Evolutionary conservation across 2,797 vertebrate species (phyloP), one percentile per base, ranked within the genome.

Genomic region (Rhinichthys osculus): DNA sequence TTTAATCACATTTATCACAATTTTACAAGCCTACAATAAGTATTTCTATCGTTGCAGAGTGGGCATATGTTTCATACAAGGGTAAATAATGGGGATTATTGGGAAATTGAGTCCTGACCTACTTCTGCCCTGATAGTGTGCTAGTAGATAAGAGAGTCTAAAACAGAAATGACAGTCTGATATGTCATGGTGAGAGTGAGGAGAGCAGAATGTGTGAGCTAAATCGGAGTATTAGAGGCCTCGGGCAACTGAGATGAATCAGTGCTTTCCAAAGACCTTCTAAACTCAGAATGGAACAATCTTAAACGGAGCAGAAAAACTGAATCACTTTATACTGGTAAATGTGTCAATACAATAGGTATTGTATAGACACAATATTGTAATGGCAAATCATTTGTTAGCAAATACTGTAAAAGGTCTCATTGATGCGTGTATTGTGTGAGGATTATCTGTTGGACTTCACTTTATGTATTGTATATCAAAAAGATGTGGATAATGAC

Each of bases 11-110:
- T 92, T 93, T 94, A 94, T 93, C 92, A 93, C 92, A 88, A 87
- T 89, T 88, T 90, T 93, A 93, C 92, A 92, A 90, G 92, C 90
- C 91, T 94, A 91, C 94, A 94, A 95, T 95, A 94, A 95, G 91
- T 92, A 92, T 92, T 82, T 90, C 89, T 86, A 89, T 92, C 93
- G 90, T 93, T 94, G 90, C 85, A 90, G 91, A 93, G 87, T 90
- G 88, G 90, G 91, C 92, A 93, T 93, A 92, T 93, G 93, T 93
- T 94, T 93, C 91, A 92, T 90, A 89, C 89, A 90, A 90, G 88
- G 93, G 93, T 92, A 88, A 93, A 93, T 94, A 92, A 88, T 93
- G 92, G 79, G 88, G 89, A 94, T 94, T 93, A 92, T 87, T 91
- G 91, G 91, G 91, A 93, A 93, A 89, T 88, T 91, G 87, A 91